Conservation (phyloP, 2,888 invertebrate genomes). For the Didymodactylos carnosus region DNA sequence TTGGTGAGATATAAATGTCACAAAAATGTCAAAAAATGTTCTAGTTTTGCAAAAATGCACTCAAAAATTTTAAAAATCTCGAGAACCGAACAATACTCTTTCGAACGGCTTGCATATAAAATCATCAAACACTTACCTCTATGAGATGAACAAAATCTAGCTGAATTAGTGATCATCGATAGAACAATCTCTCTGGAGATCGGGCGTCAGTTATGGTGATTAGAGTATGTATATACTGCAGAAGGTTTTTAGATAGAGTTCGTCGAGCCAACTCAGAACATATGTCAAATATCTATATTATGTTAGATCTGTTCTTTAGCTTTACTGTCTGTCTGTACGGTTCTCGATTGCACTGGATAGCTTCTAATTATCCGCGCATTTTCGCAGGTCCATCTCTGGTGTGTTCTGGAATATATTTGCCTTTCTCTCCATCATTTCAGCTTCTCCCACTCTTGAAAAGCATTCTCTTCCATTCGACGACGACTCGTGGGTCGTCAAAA, state of each 20-base stretch:
- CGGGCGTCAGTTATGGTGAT: not conserved
- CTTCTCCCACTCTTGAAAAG: no score
- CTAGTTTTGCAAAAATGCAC: not conserved
- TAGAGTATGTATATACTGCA: not conserved
- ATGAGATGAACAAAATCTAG: not conserved
- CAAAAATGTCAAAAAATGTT: not conserved
- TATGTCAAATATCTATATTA: no score
- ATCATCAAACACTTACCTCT: not conserved
- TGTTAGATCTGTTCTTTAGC: no score
- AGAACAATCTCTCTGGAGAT: not conserved
- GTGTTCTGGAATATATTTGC: no score
- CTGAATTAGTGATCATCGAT: not conserved
- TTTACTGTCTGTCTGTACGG: no score
- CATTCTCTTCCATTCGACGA: no score
- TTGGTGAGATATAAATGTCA: not conserved
- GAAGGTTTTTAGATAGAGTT: not conserved
- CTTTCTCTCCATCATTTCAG: no score
- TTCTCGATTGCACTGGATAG: no score
- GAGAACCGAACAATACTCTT: not conserved
- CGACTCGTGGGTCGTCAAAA: no score
- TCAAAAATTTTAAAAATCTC: not conserved
- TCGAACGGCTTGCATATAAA: not conserved
- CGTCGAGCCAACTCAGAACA: no score
- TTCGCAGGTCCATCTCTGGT: no score
- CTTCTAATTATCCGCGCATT: no score